These are phyloP conservation scores for Drosophila lini DNA, from an alignment of 1,140 invertebrate species.

Conservation along the genomic window DNA sequence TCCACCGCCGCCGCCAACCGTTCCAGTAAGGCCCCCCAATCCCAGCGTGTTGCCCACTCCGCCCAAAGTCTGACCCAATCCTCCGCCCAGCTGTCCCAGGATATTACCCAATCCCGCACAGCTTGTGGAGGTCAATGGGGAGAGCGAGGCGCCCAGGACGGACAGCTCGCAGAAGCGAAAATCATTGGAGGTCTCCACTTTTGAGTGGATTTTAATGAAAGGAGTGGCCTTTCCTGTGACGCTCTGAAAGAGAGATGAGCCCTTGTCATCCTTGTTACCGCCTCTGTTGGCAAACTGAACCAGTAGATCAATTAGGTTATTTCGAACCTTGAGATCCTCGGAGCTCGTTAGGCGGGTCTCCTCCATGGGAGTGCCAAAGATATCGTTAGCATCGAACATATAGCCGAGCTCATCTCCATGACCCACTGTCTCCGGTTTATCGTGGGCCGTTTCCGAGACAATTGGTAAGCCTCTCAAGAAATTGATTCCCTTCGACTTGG, in stretches of 20 bases:
- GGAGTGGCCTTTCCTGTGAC: constrained; percentile 85
- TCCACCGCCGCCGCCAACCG: constrained; percentile 18
- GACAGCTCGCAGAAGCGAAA: constrained; percentile 88
- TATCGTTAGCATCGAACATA: constrained; percentile 87
- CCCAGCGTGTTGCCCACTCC: constrained; percentile 48
- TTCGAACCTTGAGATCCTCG: constrained; percentile 86
- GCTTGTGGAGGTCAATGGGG: constrained; percentile 85
- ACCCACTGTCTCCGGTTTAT: constrained; percentile 84
- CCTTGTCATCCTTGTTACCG: constrained; percentile 20
- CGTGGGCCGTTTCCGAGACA: constrained; percentile 78
- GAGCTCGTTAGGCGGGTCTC: constrained; percentile 82
- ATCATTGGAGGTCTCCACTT: constrained; percentile 84
- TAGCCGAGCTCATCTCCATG: constrained; percentile 90
- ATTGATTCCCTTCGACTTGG: constrained; percentile 86
- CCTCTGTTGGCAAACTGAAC: constrained; percentile 87
- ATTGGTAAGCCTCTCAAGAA: constrained; percentile 88
- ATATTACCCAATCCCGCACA: constrained; percentile 83
- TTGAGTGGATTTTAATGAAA: constrained; percentile 86
- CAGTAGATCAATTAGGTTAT: constrained; percentile 88
- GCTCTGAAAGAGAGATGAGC: constrained; percentile 82
- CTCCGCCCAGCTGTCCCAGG: constrained; percentile 58
- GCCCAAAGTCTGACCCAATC: constrained; percentile 34
- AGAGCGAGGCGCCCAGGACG: constrained; percentile 86
- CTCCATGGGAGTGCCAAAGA: constrained; percentile 86
- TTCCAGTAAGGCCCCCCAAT: constrained; percentile 17